phyloP scores from a whole-genome alignment of 1,140 invertebrate species.

The Charaxes varanes region DNA sequence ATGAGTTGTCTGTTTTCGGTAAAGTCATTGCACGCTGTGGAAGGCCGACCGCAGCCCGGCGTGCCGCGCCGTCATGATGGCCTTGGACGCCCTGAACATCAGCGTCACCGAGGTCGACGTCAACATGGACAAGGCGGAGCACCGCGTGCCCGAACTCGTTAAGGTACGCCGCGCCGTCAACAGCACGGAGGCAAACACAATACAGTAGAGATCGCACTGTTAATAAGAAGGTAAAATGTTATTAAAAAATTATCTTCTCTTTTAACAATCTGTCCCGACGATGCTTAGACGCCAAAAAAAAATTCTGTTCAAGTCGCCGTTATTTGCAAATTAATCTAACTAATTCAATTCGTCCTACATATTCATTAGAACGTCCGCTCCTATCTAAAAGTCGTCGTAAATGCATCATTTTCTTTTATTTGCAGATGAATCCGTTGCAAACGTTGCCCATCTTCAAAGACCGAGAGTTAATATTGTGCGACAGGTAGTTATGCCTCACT shows the following conservation, averaged over 20 bases:
- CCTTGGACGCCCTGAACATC: slow-evolving; percentile 40
- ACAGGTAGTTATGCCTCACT: slow-evolving; percentile 59
- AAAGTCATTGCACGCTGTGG: slow-evolving; percentile 45
- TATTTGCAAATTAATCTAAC: no score
- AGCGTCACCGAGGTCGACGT: slow-evolving; percentile 42
- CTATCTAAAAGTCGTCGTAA: no score
- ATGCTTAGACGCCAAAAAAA: no score
- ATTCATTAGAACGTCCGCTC: no score
- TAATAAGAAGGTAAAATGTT: no score
- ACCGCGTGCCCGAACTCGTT: slow-evolving; percentile 18
- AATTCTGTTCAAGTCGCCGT: no score
- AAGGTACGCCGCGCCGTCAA: neutral
- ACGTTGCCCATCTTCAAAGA: slow-evolving; percentile 82
- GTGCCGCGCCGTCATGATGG: slow-evolving; percentile 45
- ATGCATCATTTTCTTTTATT: slow-evolving; percentile 4
- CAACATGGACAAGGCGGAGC: slow-evolving; percentile 34
- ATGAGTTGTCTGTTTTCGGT: neutral
- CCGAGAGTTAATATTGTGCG: slow-evolving; percentile 77
- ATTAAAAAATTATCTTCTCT: no score
- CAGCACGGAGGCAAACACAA: no score
- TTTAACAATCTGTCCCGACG: no score
- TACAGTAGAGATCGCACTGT: no score
- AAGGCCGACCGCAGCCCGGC: slow-evolving; percentile 44
- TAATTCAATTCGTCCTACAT: no score
- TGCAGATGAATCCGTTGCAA: slow-evolving; percentile 83